Evolutionary conservation across 2,888 invertebrate genomes (phyloP), one percentile per base, ranked within the genome.

Genomic region (Tridacna gigas): DNA sequence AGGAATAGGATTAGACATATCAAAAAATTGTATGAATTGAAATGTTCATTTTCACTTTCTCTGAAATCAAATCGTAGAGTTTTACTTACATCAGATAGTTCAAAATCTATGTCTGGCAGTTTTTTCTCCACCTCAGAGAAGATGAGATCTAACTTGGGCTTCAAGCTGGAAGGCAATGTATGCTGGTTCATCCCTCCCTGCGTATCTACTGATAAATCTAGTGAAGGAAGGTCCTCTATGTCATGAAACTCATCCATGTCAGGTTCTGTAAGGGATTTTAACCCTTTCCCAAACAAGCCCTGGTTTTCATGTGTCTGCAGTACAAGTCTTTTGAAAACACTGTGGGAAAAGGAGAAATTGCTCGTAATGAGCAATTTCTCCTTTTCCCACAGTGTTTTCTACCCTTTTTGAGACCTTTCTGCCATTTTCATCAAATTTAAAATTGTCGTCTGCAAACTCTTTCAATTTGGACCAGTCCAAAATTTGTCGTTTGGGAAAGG

Each of bases 71-170:
- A 37, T 37, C 7, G 7, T 37, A 4, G 7, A 37, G 37, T 37
- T 37, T 7, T 26, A 85, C 93, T 91, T 90, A 94, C 94, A 91
- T 93, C 94, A 37, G 93, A 93, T 5, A 93, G 76, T 60, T 94
- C 93, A 89, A 93, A 93, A 80, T 94, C 93, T 71, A 94, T 91
- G n/a, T 91, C 91, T 15, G 94, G 94, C 4, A 94, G 88, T 74
- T 91, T 92, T 79, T 93, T 91, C 82, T 92, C 92, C 13, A 94
- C 92, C 88, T 94, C 93, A 47, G 92, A 90, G 87, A 94, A 93
- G 66, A 94, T 94, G 12, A 88, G 88, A 78, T 93, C 93, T 67
- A 94, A 88, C 69, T 92, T 91, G n/a, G 93, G 94, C 83, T 93
- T 93, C n/a, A 93, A 88, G 37, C 84, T 83, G 25, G 89, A 90